Base-by-base conservation (phyloP, 2,888 invertebrate species). In the Chaitophorus viminalis region DNA sequence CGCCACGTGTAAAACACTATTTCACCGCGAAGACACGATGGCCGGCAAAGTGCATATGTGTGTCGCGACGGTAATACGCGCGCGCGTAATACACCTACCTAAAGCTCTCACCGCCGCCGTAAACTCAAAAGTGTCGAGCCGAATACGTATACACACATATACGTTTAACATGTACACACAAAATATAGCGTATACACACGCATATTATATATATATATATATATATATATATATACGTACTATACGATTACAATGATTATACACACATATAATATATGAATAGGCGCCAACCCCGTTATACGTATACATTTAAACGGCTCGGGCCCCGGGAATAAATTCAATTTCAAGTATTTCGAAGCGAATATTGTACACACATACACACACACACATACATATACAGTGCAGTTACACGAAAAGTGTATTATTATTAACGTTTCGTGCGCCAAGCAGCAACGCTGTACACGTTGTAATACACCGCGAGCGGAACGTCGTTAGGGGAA, bases 31-130 rank as follows among this genome's bases (percentile, higher is more conserved):
- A 82, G 75, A 65, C 76, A 3, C 39, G n/a, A 46, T 46, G 46
- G 65, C 76, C 65, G 84, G 46, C 31, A 76, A 76, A 84, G 84
- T 84, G 84, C 84, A 76, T 76, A 84, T 46, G 65, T 76, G 76
- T 84, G 84, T 84, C 14, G 29, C 65, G 33, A 70, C 11, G 39
- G n/a, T n/a, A n/a, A n/a, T n/a, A n/a, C n/a, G n/a, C n/a, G n/a
- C n/a, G n/a, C n/a, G n/a, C n/a, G n/a, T n/a, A n/a, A n/a, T n/a
- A n/a, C n/a, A n/a, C n/a, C n/a, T 39, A 39, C 39, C 46, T n/a
- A 25, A 70, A 70, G 25, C 68, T 25, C 46, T 70, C 29, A 9
- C 39, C 8, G 39, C 39, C 39, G 8, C 39, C 70, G 68, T 70
- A 46, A 70, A 72, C 68, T n/a, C 39, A 46, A 70, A 82, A 46